Evolutionary conservation across 2,113 vertebrate species (phyloP), one percentile per base, ranked within the genome.

Genomic region (Tinamus guttatus): DNA sequence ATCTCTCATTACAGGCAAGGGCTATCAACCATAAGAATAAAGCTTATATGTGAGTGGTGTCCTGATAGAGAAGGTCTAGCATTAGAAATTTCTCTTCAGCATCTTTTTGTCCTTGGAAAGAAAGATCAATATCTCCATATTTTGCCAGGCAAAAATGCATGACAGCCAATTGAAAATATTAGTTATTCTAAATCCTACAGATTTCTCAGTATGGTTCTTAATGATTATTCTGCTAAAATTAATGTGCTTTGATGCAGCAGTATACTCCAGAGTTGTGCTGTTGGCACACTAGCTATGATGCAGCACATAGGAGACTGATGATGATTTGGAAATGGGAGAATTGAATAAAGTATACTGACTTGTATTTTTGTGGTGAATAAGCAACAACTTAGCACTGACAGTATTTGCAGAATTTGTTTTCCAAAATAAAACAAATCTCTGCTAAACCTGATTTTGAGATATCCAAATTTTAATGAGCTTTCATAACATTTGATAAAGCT

Each of bases 1-100:
- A n/a, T n/a, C n/a, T 74, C 43, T 43, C 59, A 13, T 36, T 30
- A 74, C 43, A 80, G 59, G 41, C 82, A 51, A 77, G 49, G 59
- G 59, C 32, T 90, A 77, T 17, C 90, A 69, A 34, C 21, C 63
- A 71, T 65, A 52, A 74, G 90, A 92, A 92, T 59, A 86, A 93
- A 85, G 52, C 25, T 60, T 69, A 19, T 41, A 36, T 49, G 24
- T 74, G 84, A 74, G 41, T 69, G 11, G 62, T 92, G 30, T 63
- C 58, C 41, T 87, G 67, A 71, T 85, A 60, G 70, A 68, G 2
- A 34, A 5, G 28, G 27, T 49, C 25, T 89, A 4, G 32, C 6
- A 1, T 43, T 67, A 87, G 65, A 85, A 94, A 68, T 51, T 49
- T 81, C 8, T 41, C 7, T 32, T 45, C 81, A 10, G 41, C 25